Evolutionary conservation across 1,140 invertebrate genomes (phyloP), one percentile per base, ranked within the genome.

Genomic region (Drosophila arawakana): DNA sequence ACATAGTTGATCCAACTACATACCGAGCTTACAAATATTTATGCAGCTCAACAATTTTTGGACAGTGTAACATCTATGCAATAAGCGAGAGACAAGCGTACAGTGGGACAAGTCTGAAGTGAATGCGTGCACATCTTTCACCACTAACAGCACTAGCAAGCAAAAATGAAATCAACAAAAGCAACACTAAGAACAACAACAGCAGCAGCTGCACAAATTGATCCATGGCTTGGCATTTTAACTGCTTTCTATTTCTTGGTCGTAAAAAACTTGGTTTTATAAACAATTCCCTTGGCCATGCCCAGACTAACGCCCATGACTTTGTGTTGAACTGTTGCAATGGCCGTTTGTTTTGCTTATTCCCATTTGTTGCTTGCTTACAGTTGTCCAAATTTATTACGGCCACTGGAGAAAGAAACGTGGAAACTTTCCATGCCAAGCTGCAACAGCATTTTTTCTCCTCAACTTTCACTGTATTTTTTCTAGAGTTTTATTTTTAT

Each of bases 311-410:
- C 68, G 68, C 50, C 80, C 67, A 66, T 80, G 81, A 80, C 77
- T 80, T 73, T 60, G n/a, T 50, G 47, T 67, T 63, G 68, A 74
- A 65, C 77, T 84, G 75, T 80, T 73, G 80, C 80, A 79, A 57
- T 76, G 76, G 43, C 73, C 80, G 80, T 84, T 84, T 84, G 81
- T 84, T 84, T 84, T 77, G 81, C 81, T 84, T 84, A 80, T 83
- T 84, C 81, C 80, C 80, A 86, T 81, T 74, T 80, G 83, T 88
- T 89, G 77, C 84, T 80, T 80, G 73, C 81, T 75, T 80, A 83
- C 84, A 80, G 76, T 72, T 86, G 76, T 88, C 83, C 84, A 59
- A 89, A 88, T 88, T 88, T 88, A 88, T 88, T 83, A 80, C 65
- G 44, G 61, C 49, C 59, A 61, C 43, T 62, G 60, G 10, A 63